phyloP scores from a whole-genome alignment of 2,113 vertebrate genomes.

The Paradoxurus hermaphroditus region DNA sequence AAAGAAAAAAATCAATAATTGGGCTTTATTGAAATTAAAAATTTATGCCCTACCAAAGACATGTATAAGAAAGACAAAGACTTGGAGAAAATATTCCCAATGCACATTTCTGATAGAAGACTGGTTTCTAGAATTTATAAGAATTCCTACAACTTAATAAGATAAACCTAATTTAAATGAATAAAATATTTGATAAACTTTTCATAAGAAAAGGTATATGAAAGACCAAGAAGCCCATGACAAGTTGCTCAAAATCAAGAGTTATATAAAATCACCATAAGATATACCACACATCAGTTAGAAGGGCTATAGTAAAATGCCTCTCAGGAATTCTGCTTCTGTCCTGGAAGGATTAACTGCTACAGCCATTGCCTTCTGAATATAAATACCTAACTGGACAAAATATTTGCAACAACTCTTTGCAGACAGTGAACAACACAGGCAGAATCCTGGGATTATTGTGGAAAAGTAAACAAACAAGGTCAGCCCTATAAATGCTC shows the following conservation, averaged over 20 bases:
- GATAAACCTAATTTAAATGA: background rate
- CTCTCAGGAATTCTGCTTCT: background rate
- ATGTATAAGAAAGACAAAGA: background rate
- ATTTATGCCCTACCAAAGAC: background rate
- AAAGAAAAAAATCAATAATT: background rate
- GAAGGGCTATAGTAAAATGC: background rate
- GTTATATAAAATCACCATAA: background rate
- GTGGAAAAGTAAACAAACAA: background rate
- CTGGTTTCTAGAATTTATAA: background rate
- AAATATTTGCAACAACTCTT: slow-evolving; percentile 32
- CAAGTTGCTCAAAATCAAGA: background rate
- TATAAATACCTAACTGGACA: background rate
- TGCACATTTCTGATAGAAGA: background rate
- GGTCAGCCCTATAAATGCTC: background rate
- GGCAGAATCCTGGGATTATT: background rate
- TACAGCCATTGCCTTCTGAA: background rate
- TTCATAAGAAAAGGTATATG: background rate
- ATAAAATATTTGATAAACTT: background rate
- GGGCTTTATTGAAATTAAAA: background rate
- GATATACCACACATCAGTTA: background rate
- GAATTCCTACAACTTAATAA: background rate
- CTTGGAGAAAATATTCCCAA: background rate
- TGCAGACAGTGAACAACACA: slow-evolving; percentile 15
- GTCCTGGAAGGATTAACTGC: background rate
- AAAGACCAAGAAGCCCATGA: background rate